Conservation (phyloP, 2,797 vertebrate species). For the Rhyacichthys aspro region DNA sequence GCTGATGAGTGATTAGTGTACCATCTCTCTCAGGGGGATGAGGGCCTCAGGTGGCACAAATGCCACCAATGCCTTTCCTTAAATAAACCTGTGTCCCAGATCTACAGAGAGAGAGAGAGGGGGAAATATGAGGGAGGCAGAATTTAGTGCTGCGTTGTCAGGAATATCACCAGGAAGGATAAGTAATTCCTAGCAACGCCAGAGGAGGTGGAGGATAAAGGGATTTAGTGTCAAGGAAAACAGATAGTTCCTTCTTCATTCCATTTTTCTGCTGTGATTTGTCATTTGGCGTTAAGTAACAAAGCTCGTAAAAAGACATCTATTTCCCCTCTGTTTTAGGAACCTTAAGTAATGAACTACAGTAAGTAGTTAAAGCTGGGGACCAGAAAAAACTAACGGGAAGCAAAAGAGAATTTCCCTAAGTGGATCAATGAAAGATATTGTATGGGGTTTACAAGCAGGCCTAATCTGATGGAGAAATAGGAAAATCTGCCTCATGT, state of each 20-base stretch:
- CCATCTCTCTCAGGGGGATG: conserved; percentile 54
- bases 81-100: conserved; percentile 75
- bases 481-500: conserved; percentile 14
- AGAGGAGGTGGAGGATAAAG: conserved; percentile 68
- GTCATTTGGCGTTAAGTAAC: conserved; percentile 66
- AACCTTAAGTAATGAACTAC: conserved; percentile 21
- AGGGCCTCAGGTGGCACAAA: conserved; percentile 72
- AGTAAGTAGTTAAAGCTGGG: conserved; percentile 13
- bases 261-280: conserved; percentile 51
- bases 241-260: conserved; percentile 55
- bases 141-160: conserved; percentile 74
- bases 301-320: conserved; percentile 35
- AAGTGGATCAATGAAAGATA: conserved; percentile 43
- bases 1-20: conserved; percentile 61
- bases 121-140: conserved; percentile 64
- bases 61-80: conserved; percentile 75
- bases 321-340: conserved; percentile 25
- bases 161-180: conserved; percentile 71
- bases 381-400: conserved; percentile 7
- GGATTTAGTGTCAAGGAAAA: conserved; percentile 61
- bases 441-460: conserved; percentile 33
- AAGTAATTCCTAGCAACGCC: conserved; percentile 71
- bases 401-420: conserved; percentile 25
- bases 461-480: conserved; percentile 29
- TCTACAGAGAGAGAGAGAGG: conserved; percentile 39